Evolutionary conservation across 2,888 invertebrate species (phyloP).

Genomic region (Siphonodentalium dalli): DNA sequence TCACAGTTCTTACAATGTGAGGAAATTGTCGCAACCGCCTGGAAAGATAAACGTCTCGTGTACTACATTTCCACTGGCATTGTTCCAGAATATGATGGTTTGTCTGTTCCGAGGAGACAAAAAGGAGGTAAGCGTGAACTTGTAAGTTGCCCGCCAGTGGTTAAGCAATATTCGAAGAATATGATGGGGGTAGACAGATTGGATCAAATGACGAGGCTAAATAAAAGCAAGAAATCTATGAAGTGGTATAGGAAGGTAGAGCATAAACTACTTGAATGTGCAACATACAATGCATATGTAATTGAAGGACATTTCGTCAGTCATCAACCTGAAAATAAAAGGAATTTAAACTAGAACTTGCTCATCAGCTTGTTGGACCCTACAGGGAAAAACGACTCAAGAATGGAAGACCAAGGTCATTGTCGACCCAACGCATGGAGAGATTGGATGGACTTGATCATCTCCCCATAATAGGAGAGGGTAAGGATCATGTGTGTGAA

Average conservation of each 20-base stretch:
- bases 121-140: no score
- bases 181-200: constrained; percentile 1
- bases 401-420: no score
- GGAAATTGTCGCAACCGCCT: not conserved
- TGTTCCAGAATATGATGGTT: no score
- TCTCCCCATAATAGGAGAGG: no score
- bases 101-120: not conserved
- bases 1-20: not conserved
- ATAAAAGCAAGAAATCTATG: not conserved
- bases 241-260: not conserved
- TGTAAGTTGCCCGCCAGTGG: not conserved
- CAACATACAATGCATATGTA: not conserved
- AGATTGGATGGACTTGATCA: no score
- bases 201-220: not conserved
- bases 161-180: not conserved
- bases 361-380: no score
- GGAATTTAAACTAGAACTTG: no score
- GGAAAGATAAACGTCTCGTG: not conserved
- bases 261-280: not conserved
- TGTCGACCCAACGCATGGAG: no score
- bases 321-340: no score
- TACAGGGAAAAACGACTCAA: no score
- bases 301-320: no score
- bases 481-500: no score
- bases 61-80: not conserved